phyloP scores from a whole-genome alignment of 2,888 invertebrate genomes.

The Macrosoma leucophasiata region DNA sequence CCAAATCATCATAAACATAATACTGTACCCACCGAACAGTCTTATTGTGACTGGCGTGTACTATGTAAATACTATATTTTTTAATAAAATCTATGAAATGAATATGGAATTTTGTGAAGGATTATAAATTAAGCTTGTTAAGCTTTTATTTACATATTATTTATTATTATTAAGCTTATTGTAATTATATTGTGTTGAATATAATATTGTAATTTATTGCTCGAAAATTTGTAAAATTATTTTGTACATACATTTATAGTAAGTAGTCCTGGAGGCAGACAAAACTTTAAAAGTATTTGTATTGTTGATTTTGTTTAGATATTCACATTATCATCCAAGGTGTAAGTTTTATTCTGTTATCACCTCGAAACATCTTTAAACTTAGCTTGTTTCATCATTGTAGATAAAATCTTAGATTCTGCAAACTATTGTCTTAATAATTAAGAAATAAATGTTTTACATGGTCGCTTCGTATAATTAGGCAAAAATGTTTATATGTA shows the following conservation, averaged over 20 bases:
- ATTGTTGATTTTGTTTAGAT: too few relatives aligned
- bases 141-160: constrained; percentile 1
- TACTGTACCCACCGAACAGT: not conserved
- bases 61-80: not conserved
- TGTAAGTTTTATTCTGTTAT: not conserved
- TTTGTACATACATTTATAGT: not conserved
- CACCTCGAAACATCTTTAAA: too few relatives aligned
- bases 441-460: too few relatives aligned
- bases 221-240: not conserved
- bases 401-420: too few relatives aligned
- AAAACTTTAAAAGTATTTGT: not conserved
- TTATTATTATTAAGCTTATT: not conserved
- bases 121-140: not conserved
- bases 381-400: too few relatives aligned
- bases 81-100: not conserved
- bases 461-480: too few relatives aligned
- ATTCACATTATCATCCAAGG: not conserved
- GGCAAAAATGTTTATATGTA: too few relatives aligned
- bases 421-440: too few relatives aligned
- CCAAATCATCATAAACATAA: not conserved
- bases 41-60: not conserved
- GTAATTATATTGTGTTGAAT: not conserved
- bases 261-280: not conserved
- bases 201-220: not conserved
- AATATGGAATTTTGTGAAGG: not conserved